Evolutionary conservation across 2,113 vertebrate species (phyloP).

Genomic region (Atlantisia rogersi): DNA sequence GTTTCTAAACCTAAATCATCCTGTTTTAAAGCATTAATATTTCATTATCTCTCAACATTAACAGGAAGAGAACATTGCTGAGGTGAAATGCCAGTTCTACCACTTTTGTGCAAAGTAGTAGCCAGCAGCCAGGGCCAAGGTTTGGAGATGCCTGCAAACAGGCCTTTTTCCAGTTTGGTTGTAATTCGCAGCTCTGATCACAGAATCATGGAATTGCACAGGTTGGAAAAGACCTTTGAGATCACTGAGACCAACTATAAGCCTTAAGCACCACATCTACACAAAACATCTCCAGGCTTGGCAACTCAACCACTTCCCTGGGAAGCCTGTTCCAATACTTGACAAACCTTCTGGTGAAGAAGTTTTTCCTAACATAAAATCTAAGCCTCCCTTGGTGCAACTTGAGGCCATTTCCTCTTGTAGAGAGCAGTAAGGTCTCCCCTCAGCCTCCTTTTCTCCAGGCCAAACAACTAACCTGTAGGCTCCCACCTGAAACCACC

Average conservation of each 20-base stretch:
- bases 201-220: neutral
- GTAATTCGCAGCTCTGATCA: neutral
- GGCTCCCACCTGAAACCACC: neutral
- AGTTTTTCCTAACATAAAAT: neutral
- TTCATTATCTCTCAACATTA: neutral
- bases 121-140: neutral
- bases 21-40: neutral
- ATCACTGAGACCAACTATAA: neutral
- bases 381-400: neutral
- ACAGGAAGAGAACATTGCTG: neutral
- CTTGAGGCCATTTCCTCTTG: neutral
- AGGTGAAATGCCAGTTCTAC: neutral
- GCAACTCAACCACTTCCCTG: neutral
- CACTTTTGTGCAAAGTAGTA: neutral
- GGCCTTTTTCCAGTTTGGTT: neutral
- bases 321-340: neutral
- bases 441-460: neutral
- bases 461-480: neutral
- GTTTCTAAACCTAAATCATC: neutral
- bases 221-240: neutral
- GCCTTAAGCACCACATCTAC: neutral
- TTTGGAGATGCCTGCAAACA: neutral
- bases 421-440: accelerated
- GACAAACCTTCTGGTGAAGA: neutral
- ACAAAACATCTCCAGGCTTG: neutral